Evolutionary conservation across 2,113 vertebrate species (phyloP).

Genomic region (Sarotherodon lohbergeri): DNA sequence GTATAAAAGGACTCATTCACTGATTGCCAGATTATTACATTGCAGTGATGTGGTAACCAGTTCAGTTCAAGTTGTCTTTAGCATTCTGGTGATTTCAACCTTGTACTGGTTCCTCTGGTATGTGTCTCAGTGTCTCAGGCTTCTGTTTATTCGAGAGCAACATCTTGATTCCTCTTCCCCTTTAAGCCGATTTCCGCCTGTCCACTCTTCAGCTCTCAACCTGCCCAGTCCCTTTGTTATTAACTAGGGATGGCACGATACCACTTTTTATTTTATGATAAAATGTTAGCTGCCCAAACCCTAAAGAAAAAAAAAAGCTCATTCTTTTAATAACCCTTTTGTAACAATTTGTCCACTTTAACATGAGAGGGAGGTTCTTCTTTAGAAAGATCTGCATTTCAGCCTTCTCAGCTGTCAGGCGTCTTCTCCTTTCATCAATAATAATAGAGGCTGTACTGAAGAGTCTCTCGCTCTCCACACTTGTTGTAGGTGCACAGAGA

Average conservation of each 20-base stretch:
- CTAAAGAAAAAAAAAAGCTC: background rate
- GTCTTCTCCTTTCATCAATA: background rate
- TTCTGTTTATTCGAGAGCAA: background rate
- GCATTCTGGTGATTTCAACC: background rate
- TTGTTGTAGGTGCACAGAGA: background rate
- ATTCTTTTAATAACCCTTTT: background rate
- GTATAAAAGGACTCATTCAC: background rate
- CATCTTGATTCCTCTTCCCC: background rate
- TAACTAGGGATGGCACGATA: background rate
- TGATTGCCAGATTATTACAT: background rate
- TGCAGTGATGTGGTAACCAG: background rate
- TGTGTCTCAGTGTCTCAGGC: background rate
- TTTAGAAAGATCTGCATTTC: background rate
- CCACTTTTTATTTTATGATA: background rate
- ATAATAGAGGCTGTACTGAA: background rate
- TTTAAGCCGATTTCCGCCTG: background rate
- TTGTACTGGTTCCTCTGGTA: background rate
- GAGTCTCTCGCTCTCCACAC: background rate
- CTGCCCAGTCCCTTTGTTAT: background rate
- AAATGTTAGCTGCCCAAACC: rapidly evolving
- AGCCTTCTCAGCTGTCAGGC: background rate
- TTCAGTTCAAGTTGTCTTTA: background rate
- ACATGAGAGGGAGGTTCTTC: background rate
- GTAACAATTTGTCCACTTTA: background rate
- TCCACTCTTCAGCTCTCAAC: background rate